Conservation (phyloP, 1,140 invertebrate species). For the Orchestia grillus region DNA sequence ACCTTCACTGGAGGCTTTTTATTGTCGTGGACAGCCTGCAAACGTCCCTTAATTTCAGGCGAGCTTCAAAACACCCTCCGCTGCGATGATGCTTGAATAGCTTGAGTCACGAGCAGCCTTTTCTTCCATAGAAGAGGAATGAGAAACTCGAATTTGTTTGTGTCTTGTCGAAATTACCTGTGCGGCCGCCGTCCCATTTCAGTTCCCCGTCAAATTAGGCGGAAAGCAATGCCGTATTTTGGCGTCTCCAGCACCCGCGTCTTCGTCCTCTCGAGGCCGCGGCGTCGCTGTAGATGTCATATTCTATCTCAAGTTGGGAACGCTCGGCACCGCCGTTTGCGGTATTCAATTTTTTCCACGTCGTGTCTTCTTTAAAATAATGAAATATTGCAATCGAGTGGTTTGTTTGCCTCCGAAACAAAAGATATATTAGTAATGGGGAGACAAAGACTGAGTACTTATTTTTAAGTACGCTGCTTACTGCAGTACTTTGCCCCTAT, state of each 20-base stretch:
- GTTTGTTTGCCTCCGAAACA: no score
- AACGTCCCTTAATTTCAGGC: conserved; percentile 29
- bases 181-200: conserved; percentile 18
- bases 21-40: neutral
- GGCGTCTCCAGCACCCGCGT: neutral
- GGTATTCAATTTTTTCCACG: neutral
- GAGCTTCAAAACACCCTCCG: neutral
- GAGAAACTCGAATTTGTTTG: neutral
- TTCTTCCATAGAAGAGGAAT: neutral
- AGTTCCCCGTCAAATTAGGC: conserved; percentile 46
- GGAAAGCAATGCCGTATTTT: conserved; percentile 55
- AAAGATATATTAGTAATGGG: no score
- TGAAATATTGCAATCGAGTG: neutral
- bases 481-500: no score
- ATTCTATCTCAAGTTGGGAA: neutral
- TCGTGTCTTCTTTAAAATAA: neutral
- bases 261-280: neutral
- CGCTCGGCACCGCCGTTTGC: neutral
- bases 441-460: no score
- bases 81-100: conserved; percentile 1
- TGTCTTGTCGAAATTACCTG: neutral
- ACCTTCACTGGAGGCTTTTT: neutral
- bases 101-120: conserved; percentile 25
- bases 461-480: no score
- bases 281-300: neutral